Evolutionary conservation across 2,797 vertebrate species (phyloP).

Genomic region (Coilia nasus): DNA sequence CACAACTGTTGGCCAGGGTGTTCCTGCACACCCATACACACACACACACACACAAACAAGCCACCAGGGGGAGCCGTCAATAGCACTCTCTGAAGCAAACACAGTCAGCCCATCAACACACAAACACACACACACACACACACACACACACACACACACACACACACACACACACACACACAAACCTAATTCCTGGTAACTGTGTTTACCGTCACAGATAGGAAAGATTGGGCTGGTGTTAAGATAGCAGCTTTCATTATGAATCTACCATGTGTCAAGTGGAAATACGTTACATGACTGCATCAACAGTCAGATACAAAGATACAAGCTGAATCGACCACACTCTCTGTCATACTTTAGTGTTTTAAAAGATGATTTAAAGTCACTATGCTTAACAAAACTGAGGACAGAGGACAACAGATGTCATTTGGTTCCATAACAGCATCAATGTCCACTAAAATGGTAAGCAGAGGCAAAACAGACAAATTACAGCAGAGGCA

Average conservation of each 20-base stretch:
- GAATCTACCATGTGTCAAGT: background rate
- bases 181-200: background rate
- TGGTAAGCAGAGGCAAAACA: too few species aligned
- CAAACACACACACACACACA: background rate
- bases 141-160: background rate
- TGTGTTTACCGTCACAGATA: background rate
- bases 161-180: background rate
- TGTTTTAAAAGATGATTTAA: background rate
- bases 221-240: background rate
- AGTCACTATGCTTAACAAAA: background rate
- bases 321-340: background rate
- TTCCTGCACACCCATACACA: conserved; percentile 78
- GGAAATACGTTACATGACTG: background rate
- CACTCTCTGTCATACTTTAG: background rate
- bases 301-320: background rate
- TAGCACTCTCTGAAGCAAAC: background rate
- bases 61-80: conserved; percentile 68
- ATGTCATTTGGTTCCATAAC: background rate
- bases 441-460: too few species aligned
- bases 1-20: conserved; percentile 97
- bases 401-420: background rate
- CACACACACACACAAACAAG: conserved; percentile 42
- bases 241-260: background rate
- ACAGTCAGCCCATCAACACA: background rate
- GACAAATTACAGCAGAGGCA: too few species aligned